phyloP scores from a whole-genome alignment of 2,888 invertebrate genomes.

The Philereme transversata region DNA sequence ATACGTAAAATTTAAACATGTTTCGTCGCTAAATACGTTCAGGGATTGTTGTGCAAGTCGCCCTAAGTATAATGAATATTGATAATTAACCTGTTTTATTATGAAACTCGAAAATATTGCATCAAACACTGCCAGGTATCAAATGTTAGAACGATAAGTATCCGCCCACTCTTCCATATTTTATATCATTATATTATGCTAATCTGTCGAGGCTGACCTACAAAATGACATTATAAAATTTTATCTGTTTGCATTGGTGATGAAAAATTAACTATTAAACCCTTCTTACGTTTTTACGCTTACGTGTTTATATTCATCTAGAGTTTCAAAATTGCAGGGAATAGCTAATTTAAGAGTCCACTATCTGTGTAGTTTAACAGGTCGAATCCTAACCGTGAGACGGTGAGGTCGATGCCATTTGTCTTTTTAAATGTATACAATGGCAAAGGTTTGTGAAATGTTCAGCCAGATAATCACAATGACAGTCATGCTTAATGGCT shows the following conservation, averaged over 20 bases:
- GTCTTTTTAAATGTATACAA: constrained; percentile 7
- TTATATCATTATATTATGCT: constrained; percentile 15
- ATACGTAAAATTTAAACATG: too few species aligned
- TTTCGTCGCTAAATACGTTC: too few species aligned
- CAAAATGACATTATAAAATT: constrained; percentile 14
- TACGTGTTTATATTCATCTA: too few species aligned
- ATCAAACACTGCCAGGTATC: constrained; percentile 15
- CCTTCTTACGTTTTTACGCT: too few species aligned
- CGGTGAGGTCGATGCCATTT: neutral
- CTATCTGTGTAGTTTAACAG: too few species aligned
- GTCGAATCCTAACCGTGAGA: too few species aligned
- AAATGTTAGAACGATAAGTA: constrained; percentile 23
- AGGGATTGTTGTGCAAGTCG: too few species aligned
- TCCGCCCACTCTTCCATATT: constrained; percentile 30
- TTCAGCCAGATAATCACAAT: constrained; percentile 16
- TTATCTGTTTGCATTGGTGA: constrained; percentile 9
- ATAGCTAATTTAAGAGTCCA: too few species aligned
- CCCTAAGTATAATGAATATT: too few species aligned
- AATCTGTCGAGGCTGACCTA: constrained; percentile 26
- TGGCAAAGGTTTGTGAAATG: constrained; percentile 9
- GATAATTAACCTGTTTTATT: neutral
- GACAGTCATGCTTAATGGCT: constrained; percentile 22
- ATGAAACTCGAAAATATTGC: neutral
- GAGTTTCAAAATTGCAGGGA: too few species aligned
- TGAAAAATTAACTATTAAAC: neutral